These are phyloP conservation scores for Clarias gariepinus DNA, from an alignment of 2,113 vertebrate genomes.

Conservation along the genomic window DNA sequence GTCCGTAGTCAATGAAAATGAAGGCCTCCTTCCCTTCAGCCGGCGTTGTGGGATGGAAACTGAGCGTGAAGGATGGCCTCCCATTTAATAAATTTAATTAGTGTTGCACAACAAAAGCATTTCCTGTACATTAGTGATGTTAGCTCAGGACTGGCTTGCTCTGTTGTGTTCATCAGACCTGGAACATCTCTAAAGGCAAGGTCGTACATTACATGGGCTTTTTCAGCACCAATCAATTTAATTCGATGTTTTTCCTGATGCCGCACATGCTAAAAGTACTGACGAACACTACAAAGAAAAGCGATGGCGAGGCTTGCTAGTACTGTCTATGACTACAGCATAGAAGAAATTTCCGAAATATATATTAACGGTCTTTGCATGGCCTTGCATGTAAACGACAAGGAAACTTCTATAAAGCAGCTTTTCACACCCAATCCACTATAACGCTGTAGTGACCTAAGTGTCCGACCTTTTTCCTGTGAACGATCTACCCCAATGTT, in stretches of 20 bases:
- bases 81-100: slow-evolving; percentile 58
- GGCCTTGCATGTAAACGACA: background rate
- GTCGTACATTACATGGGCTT: slow-evolving; percentile 1
- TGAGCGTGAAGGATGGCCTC: slow-evolving; percentile 46
- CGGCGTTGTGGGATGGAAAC: slow-evolving; percentile 22
- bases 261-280: slow-evolving; percentile 18
- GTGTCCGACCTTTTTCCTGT: slow-evolving; percentile 3
- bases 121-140: slow-evolving; percentile 58
- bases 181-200: slow-evolving; percentile 17
- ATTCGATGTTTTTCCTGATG: slow-evolving; percentile 1
- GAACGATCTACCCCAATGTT: background rate
- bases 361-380: background rate
- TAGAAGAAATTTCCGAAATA: background rate
- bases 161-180: slow-evolving; percentile 39
- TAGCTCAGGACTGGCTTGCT: slow-evolving; percentile 21
- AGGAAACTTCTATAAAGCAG: background rate
- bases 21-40: slow-evolving; percentile 12
- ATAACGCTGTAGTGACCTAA: background rate
- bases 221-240: slow-evolving; percentile 22
- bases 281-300: background rate
- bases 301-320: background rate
- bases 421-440: background rate
- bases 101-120: slow-evolving; percentile 47
- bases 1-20: slow-evolving; percentile 1
- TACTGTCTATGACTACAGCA: background rate